Evolutionary conservation across 2,113 vertebrate species (phyloP), one percentile per base, ranked within the genome.

Genomic region (Microcebus lehilahytsara): DNA sequence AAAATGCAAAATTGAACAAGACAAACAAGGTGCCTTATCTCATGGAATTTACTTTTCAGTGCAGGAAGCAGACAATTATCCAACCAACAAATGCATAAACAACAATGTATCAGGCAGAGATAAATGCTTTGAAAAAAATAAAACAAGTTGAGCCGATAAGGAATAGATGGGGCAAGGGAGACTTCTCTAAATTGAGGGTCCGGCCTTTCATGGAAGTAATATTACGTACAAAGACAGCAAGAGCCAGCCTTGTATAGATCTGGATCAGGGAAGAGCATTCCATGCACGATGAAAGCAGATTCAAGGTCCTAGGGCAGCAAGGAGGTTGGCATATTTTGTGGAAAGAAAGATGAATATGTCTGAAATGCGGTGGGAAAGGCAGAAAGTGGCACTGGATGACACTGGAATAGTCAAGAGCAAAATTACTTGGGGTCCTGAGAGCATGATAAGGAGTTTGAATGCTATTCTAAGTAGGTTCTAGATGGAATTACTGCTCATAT

Each of bases 1-100:
- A 95, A 10, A n/a, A 80, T 71, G 3, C 40, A 85, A 92, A 97
- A 77, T 12, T 49, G 74, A 94, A 67, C 32, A 81, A 81, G 71
- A 49, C 11, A 66, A 93, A 80, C 40, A 75, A 87, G 23, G 25
- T 27, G 40, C 1, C 19, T 91, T 87, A 91, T 46, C 37, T 89
- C 67, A 77, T 1, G 32, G 30, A 95, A 93, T 10, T 64, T 77
- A 67, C 34, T 89, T 92, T 37, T 81, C 51, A 40, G 51, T n/a
- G 51, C 46, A 80, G 23, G 92, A 90, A 37, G 34, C 37, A 84
- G 58, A 75, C 32, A 93, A 83, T 79, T 81, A 93, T 72, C 46
- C 46, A 83, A 53, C 20, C 40, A 56, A 51, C 27, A 77, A 75
- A 67, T 49, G 17, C n/a, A 88, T 60, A 90, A 34, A n/a, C 30